A percentile compares a stretch with the other conserved stretches of the same genome.
phyloP scores from a whole-genome alignment of 2,797 vertebrate species.

The Cheirogaleus major region DNA sequence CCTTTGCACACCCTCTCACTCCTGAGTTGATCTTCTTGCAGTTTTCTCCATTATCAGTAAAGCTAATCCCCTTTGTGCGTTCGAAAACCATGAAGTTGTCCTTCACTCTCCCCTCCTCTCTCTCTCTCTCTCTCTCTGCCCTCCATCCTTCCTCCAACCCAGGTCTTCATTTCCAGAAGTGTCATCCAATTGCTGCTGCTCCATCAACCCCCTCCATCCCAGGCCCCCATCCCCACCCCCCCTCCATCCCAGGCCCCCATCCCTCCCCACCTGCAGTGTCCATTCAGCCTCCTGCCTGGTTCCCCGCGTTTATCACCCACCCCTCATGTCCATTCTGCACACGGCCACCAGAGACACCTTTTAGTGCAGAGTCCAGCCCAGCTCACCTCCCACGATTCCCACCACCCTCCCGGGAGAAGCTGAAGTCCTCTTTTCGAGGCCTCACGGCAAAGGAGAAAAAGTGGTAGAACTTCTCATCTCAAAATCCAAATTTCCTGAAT shows the following conservation, averaged over 20 bases:
- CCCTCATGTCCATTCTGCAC: rapidly evolving
- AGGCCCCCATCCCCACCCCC: rapidly evolving
- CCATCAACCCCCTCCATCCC: rapidly evolving
- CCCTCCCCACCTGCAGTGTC: rapidly evolving
- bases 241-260: rapidly evolving
- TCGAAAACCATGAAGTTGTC: neutral
- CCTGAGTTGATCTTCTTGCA: no score
- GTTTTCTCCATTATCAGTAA: no score
- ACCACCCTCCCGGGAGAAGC: neutral
- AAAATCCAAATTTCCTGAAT: no score
- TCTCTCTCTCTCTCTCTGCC: neutral
- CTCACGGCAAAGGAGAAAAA: no score
- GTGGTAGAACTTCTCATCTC: no score
- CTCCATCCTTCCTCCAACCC: neutral
- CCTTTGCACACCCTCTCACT: rapidly evolving
- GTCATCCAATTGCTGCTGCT: no score
- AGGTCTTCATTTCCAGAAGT: neutral
- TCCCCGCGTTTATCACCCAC: neutral
- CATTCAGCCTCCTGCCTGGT: no score
- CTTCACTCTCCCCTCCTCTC: neutral
- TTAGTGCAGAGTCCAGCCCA: neutral
- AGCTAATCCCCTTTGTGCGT: no score
- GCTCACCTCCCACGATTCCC: neutral
- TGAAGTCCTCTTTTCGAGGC: rapidly evolving
- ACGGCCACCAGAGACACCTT: neutral